These are phyloP conservation scores for Rhamphomyia laevipes DNA, from an alignment of 2,888 invertebrate genomes.

Conservation along the genomic window DNA sequence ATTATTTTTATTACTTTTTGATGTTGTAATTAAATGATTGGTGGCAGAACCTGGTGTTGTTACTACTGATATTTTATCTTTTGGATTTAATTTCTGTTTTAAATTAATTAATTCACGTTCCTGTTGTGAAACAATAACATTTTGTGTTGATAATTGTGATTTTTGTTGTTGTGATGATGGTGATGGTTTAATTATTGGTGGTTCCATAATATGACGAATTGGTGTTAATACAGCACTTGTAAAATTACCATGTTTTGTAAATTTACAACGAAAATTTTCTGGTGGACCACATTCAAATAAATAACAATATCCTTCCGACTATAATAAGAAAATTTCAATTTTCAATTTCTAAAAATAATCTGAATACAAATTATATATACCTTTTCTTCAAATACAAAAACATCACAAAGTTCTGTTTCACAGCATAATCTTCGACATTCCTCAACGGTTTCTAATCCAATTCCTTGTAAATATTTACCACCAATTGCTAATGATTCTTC, in stretches of 20 bases:
- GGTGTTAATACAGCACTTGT: slow-evolving; percentile 73
- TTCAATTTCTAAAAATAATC: neutral
- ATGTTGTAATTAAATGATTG: neutral
- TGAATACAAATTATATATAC: slow-evolving; percentile 34
- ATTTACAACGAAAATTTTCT: slow-evolving; percentile 86
- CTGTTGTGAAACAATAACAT: slow-evolving; percentile 32
- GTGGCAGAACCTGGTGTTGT: slow-evolving; percentile 4
- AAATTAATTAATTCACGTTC: slow-evolving; percentile 36
- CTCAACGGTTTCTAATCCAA: slow-evolving; percentile 65
- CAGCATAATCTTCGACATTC: slow-evolving; percentile 82
- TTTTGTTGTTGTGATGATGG: slow-evolving; percentile 17
- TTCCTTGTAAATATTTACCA: slow-evolving; percentile 76
- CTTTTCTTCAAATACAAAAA: slow-evolving; percentile 88
- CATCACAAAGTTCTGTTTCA: slow-evolving; percentile 75
- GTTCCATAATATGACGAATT: slow-evolving; percentile 38
- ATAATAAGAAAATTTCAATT: neutral
- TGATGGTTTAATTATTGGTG: slow-evolving; percentile 5
- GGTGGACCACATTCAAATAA: slow-evolving; percentile 83
- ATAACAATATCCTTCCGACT: slow-evolving; percentile 67
- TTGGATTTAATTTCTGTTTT: slow-evolving; percentile 37
- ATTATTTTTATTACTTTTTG: slow-evolving; percentile 7
- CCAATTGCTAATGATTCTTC: slow-evolving; percentile 82
- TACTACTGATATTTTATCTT: slow-evolving; percentile 6
- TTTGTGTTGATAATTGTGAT: slow-evolving; percentile 20
- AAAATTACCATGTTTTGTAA: slow-evolving; percentile 78